Evolutionary conservation across 2,113 vertebrate genomes (phyloP).

Genomic region (Gavialis gangeticus): DNA sequence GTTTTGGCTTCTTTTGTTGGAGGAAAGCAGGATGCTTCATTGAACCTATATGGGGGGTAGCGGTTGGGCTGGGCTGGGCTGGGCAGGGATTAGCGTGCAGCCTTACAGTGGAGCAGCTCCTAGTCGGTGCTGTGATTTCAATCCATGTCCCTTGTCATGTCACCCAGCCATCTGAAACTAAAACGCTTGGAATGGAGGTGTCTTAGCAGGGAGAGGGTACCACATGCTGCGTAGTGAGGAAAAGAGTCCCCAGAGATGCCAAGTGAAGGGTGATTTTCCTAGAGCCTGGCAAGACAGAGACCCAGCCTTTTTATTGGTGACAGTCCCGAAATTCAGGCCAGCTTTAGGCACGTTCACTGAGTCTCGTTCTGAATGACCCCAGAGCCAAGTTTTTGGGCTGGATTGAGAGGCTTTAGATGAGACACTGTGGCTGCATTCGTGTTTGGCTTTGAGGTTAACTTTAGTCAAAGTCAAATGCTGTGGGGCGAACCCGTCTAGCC

Average conservation of each 20-base stretch:
- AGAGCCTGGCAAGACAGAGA: not conserved
- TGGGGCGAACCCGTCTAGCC: not conserved
- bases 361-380: accelerated
- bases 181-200: not conserved
- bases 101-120: accelerated
- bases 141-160: not conserved
- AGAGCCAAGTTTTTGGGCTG: accelerated
- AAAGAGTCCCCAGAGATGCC: not conserved
- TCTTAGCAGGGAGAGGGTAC: not conserved
- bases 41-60: accelerated
- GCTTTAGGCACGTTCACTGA: accelerated
- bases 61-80: not conserved
- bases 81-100: not conserved
- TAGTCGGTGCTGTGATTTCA: not conserved
- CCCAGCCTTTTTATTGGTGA: not conserved
- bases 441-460: conserved; percentile 56
- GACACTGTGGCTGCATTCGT: not conserved
- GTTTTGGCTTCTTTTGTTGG: not conserved
- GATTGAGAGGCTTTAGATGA: not conserved
- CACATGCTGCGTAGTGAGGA: accelerated
- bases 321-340: not conserved
- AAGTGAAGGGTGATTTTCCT: not conserved
- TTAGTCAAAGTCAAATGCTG: conserved; percentile 47
- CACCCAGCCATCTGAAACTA: accelerated
- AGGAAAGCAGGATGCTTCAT: not conserved